Conservation (phyloP, 2,113 vertebrate genomes). For the Dolichotis patagonum region DNA sequence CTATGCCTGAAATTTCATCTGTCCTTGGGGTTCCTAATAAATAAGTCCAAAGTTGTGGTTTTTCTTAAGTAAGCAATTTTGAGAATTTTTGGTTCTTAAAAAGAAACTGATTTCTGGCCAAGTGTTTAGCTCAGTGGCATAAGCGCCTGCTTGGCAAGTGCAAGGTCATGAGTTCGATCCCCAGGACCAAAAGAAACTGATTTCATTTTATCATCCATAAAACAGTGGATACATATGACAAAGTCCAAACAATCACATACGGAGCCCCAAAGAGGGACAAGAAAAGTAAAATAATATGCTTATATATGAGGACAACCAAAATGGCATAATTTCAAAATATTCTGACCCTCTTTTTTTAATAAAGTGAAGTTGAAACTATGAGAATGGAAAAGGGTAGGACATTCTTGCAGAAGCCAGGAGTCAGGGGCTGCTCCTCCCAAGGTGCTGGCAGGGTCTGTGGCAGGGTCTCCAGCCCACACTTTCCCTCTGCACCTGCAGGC, state of each 20-base stretch:
- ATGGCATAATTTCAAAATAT: neutral
- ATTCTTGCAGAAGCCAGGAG: neutral
- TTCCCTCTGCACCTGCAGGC: neutral
- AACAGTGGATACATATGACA: neutral
- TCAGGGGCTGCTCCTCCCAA: no score
- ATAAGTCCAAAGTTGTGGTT: neutral
- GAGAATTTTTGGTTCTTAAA: neutral
- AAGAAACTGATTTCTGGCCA: neutral
- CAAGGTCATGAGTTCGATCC: no score
- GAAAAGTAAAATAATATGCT: neutral
- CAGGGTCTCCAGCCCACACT: neutral
- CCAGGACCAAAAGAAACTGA: neutral
- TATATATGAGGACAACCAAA: neutral
- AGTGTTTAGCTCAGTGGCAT: no score
- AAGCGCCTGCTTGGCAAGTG: no score
- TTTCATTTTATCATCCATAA: neutral
- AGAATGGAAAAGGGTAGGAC: neutral
- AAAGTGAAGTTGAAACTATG: neutral
- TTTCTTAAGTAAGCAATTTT: neutral
- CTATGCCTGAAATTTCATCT: neutral
- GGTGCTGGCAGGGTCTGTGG: rapidly evolving
- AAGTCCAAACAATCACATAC: neutral
- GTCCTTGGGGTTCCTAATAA: neutral
- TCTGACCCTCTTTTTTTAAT: neutral
- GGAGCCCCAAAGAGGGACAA: neutral